Evolutionary conservation across 2,888 invertebrate genomes (phyloP), one percentile per base, ranked within the genome.

Genomic region (Eupithecia exiguata): DNA sequence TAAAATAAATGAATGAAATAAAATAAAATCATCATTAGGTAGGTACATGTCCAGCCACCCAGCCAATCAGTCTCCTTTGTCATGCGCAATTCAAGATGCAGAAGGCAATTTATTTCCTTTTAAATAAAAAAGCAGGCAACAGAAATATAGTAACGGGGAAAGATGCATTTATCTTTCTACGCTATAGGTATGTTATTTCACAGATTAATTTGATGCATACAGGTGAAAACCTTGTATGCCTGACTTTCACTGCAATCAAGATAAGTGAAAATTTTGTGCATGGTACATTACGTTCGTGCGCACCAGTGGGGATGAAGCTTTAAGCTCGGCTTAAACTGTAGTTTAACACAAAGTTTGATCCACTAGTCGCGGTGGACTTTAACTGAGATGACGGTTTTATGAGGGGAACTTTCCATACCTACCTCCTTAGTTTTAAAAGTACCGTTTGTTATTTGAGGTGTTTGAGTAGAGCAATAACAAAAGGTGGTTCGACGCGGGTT

Each of bases 241-340:
- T 40, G 2, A 14, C 12, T 40, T 12, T 49, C n/a, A n/a, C n/a
- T n/a, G 43, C 43, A 16, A 16, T 43, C 43, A 43, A 46, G 46
- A 46, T 46, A 7, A 46, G 46, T 25, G 14, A 25, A 21, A 0
- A 53, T 21, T 53, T 53, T 53, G 21, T 25, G 58, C 21, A 12
- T 58, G 58, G 43, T 43, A 43, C 16, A 1, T 16, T 62, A 9
- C 18, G 35, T 35, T 7, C 35, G 7, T 35, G 18, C n/a, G 35
- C 35, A 30, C 35, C 10, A 62, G 62, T 62, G 35, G 62, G 4
- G 21, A n/a, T 65, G 30, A n/a, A 38, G 36, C 35, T 65, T 62
- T 88, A 88, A 90, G 86, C 84, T 77, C 79, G 79, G 87, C 86
- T 89, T 87, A 86, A 87, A 85, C 84, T 87, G 86, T 86, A 89